Base-by-base conservation (phyloP, 2,888 invertebrate genomes). In the Dryococelus australis region DNA sequence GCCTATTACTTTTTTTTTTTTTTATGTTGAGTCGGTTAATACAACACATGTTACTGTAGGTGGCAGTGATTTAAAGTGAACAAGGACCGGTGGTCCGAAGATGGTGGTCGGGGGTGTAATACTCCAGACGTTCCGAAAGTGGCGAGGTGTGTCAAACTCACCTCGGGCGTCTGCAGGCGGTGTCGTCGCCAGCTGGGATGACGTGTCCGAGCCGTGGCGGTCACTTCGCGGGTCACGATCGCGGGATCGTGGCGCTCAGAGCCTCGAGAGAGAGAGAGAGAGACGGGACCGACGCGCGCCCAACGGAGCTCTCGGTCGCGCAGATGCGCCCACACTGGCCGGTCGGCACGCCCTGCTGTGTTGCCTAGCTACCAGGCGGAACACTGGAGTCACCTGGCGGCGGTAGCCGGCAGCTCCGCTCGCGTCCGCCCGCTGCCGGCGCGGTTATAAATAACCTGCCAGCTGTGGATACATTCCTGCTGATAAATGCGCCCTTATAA, bases 261-360 rank as follows among this genome's bases (percentile, higher is more conserved):
- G 47, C 9, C 6, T 47, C 6, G 9, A 47, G 47, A 47, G 47
- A 47, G 47, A 47, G 47, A 47, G 47, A 47, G 12, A 47, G 47
- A 65, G 65, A 13, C 16, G 16, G 65, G 16, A 65, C 65, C 65
- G 65, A 16, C 65, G 65, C 65, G 65, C 65, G 20, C 65, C 65
- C 65, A 65, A 5, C 65, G 65, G 65, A 65, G 65, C 65, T 65
- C 65, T 24, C 65, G 65, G 65, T 65, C 65, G 65, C 65, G 65
- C 65, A 65, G 65, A 8, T 65, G 65, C 65, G 65, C 65, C 65
- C 65, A 65, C 65, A 65, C 65, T 65, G 65, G 65, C 65, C 65
- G 65, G 65, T 65, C 65, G 65, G 65, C 65, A 65, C 65, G 65
- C 65, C 65, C 65, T 65, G 65, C 65, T 24, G 65, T 65, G 65